Evolutionary conservation across 2,113 vertebrate species (phyloP).

Genomic region (Reinhardtius hippoglossoides): DNA sequence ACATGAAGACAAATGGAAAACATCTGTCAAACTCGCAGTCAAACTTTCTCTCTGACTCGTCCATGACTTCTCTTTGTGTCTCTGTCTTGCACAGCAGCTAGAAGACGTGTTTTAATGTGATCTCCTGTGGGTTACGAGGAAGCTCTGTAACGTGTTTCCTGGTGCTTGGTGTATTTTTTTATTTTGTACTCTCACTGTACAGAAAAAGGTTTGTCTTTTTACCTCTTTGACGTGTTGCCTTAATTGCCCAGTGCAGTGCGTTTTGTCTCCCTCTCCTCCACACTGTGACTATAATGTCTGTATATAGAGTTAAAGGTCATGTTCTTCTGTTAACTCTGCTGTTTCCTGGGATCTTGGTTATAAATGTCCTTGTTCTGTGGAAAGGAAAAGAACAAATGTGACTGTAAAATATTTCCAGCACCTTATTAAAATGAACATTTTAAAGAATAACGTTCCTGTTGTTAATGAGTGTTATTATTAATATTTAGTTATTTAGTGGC

Average conservation of each 20-base stretch:
- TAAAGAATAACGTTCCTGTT: constrained; percentile 28
- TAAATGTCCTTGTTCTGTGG: constrained; percentile 52
- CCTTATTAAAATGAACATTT: constrained; percentile 78
- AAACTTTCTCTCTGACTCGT: constrained; percentile 10
- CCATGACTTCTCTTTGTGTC: not conserved
- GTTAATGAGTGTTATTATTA: not conserved
- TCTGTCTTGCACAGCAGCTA: not conserved
- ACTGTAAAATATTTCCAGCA: constrained; percentile 73
- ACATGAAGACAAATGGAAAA: constrained; percentile 9
- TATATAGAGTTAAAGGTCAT: constrained; percentile 41
- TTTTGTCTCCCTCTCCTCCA: constrained; percentile 50
- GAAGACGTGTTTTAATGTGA: constrained; percentile 16
- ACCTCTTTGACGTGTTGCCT: constrained; percentile 72
- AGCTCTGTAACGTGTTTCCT: constrained; percentile 24
- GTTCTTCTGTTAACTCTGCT: constrained; percentile 29
- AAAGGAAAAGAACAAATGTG: constrained; percentile 48
- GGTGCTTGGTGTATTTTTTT: constrained; percentile 40
- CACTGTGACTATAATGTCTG: constrained; percentile 67
- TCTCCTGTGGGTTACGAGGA: constrained; percentile 19
- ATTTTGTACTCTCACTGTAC: constrained; percentile 46
- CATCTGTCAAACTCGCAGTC: not conserved
- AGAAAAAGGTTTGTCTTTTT: constrained; percentile 47
- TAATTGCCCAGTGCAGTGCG: constrained; percentile 71
- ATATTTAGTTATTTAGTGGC: not conserved
- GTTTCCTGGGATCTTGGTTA: constrained; percentile 30